A percentile compares a stretch with the other conserved stretches of the same genome.
Conservation (phyloP, 2,113 vertebrate species). For the Dasyornis broadbenti region DNA sequence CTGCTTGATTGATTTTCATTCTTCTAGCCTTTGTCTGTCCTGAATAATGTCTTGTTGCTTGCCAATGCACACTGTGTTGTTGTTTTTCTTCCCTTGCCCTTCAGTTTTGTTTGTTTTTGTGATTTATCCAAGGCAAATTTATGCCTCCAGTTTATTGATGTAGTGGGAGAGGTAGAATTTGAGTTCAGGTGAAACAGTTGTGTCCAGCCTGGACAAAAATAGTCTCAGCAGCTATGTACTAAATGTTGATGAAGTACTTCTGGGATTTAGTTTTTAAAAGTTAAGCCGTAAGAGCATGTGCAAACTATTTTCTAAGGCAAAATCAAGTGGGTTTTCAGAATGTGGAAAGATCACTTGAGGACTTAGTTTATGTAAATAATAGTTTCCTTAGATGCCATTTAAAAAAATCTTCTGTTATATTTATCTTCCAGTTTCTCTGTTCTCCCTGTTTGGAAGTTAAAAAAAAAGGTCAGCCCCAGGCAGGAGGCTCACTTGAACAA, state of each 20-base stretch:
- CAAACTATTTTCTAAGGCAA: not conserved
- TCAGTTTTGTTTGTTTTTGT: not conserved
- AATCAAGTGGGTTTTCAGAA: not conserved
- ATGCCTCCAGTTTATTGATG: not conserved
- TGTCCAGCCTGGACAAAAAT: not conserved
- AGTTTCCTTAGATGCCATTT: not conserved
- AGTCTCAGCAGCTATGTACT: not conserved
- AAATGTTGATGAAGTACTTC: not conserved
- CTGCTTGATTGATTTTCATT: not conserved
- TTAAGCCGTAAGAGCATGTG: not conserved
- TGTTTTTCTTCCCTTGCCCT: not conserved
- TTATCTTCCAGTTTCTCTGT: not conserved
- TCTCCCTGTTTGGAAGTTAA: not conserved
- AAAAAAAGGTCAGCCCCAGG: not conserved
- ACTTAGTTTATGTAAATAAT: not conserved
- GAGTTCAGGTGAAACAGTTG: not conserved
- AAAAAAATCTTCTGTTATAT: not conserved
- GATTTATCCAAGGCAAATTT: not conserved
- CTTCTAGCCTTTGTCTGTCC: not conserved
- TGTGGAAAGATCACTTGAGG: not conserved
- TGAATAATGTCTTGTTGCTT: not conserved
- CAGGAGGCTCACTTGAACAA: not conserved
- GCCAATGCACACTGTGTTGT: not conserved
- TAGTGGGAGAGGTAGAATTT: not conserved
- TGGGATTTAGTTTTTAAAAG: not conserved